These are phyloP conservation scores for Cottus gobio DNA, from an alignment of 2,113 vertebrate genomes.

Conservation along the genomic window DNA sequence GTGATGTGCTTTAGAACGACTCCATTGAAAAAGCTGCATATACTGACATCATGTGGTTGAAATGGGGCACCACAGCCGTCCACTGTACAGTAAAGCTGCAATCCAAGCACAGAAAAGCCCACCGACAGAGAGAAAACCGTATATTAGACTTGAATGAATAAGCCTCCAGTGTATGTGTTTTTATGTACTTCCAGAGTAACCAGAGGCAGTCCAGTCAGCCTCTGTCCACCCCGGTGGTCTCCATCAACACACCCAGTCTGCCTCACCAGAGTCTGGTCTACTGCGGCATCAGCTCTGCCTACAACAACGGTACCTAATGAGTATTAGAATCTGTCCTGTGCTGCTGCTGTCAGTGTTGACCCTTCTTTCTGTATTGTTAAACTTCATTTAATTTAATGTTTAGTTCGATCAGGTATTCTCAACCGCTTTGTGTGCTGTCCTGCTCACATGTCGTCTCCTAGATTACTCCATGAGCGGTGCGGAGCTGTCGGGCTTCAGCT, in stretches of 20 bases:
- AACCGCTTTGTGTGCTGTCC: not conserved
- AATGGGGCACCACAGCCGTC: not conserved
- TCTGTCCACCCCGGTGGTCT: slow-evolving; percentile 93
- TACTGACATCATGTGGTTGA: slow-evolving; percentile 66
- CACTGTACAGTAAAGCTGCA: rapidly evolving
- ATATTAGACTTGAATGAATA: not conserved
- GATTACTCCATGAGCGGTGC: slow-evolving; percentile 92
- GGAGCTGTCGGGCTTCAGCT: slow-evolving; percentile 91
- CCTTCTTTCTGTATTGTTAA: not conserved
- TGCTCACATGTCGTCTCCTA: slow-evolving; percentile 51
- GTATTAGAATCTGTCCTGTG: not conserved
- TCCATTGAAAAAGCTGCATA: not conserved
- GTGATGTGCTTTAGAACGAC: not conserved
- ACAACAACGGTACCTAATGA: slow-evolving; percentile 86
- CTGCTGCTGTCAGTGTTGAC: not conserved
- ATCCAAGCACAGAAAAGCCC: not conserved
- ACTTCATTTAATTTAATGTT: not conserved
- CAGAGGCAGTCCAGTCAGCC: slow-evolving; percentile 90
- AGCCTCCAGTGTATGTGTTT: slow-evolving; percentile 1
- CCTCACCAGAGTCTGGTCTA: slow-evolving; percentile 90
- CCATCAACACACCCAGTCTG: slow-evolving; percentile 93
- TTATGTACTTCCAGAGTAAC: slow-evolving; percentile 77
- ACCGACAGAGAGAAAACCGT: not conserved
- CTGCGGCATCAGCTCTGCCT: slow-evolving; percentile 89
- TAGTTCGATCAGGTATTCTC: not conserved